Base-by-base conservation (phyloP, 2,888 invertebrate species). In the Epistrophe grossulariae region DNA sequence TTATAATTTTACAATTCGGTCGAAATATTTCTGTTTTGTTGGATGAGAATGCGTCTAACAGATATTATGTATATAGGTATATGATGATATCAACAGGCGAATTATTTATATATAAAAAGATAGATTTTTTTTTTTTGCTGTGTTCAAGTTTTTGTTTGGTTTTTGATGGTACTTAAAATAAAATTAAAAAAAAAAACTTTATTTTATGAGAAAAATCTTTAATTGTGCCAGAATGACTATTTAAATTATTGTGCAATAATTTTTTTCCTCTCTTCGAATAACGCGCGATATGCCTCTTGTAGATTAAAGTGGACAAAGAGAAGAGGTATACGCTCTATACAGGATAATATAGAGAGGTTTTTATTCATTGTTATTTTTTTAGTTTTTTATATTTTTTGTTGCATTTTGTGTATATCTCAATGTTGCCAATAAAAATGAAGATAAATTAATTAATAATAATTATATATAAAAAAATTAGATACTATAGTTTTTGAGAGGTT, bases 391-490 rank as follows among this genome's bases (percentile, higher is more conserved):
- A 35, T 35, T 35, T 9, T 7, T 35, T 43, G 24, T 43, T 62
- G 13, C 6, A 28, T 55, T 52, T 50, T 19, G 68, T 83, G 38
- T 57, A 74, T 57, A 74, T 70, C 28, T 64, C 57, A 74, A 84
- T 79, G 79, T 79, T 79, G 74, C 74, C 74, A 84, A 84, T 84
- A 84, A 24, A 24, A 79, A 84, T 11, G 35, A 17, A 38, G 64
- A 84, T 79, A 64, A 79, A 79, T 84, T 84, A 84, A 84, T 84
- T 84, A 84, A 79, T 76, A 55, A 55, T 84, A 24, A 24, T 24
- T 24, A 24, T 24, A 24, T 62, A n/a, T n/a, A n/a, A 79, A 59
- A 74, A 84, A 52, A 79, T 64, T 59, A 62, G 62, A 52, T 48
- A 70, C 9, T 55, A 4, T 40, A 11, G 13, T 52, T 9, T 9